Conservation (phyloP, 2,888 invertebrate genomes). For the Scrobipalpa atriplicella region DNA sequence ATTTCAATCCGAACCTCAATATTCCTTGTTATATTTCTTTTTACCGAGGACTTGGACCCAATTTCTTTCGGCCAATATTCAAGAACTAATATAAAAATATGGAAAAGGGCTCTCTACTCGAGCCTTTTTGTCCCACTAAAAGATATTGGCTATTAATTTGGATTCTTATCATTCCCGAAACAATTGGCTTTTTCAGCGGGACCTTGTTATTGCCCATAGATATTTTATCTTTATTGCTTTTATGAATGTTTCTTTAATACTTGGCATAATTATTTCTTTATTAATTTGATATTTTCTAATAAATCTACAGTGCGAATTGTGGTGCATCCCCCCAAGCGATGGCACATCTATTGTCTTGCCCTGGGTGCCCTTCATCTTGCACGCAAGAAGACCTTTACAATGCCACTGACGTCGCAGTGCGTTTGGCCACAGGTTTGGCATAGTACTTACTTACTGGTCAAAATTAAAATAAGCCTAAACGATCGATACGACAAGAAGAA, state of each 20-base stretch:
- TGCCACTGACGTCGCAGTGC: no score
- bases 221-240: slow-evolving; percentile 13
- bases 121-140: slow-evolving; percentile 49
- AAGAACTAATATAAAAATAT: slow-evolving; percentile 63
- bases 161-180: slow-evolving; percentile 33
- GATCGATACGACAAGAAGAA: no score
- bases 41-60: slow-evolving; percentile 46
- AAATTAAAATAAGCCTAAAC: no score
- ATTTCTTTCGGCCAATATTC: slow-evolving; percentile 58
- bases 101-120: slow-evolving; percentile 43
- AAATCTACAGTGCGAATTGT: no score
- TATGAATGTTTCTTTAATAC: background rate
- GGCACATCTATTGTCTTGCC: background rate
- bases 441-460: background rate
- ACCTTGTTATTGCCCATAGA: background rate
- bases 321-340: no score
- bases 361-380: no score
- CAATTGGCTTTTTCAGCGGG: slow-evolving; percentile 29
- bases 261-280: background rate
- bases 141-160: slow-evolving; percentile 47
- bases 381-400: no score
- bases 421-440: background rate
- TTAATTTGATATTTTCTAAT: background rate
- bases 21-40: slow-evolving; percentile 51
- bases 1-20: slow-evolving; percentile 49